Evolutionary conservation across 2,888 invertebrate genomes (phyloP).

Genomic region (Meteorus colon): DNA sequence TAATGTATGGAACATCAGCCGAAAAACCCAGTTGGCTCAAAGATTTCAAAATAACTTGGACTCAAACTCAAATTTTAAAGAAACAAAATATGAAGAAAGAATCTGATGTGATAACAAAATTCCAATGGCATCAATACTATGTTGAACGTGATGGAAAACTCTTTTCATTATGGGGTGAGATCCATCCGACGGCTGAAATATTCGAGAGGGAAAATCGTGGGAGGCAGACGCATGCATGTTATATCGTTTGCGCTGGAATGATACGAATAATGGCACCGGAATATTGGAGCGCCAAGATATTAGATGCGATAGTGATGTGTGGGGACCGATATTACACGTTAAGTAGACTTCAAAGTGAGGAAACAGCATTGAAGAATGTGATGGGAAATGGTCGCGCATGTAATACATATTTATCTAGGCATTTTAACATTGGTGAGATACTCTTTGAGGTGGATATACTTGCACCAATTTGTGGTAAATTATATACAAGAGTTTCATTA

Average conservation of each 20-base stretch:
- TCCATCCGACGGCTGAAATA: constrained; percentile 78
- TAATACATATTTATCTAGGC: constrained; percentile 52
- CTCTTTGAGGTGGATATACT: constrained; percentile 59
- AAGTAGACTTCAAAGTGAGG: constrained; percentile 55
- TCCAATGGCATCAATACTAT: constrained; percentile 80
- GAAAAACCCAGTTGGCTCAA: constrained; percentile 62
- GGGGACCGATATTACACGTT: constrained; percentile 64
- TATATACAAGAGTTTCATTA: constrained; percentile 55
- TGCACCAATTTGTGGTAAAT: constrained; percentile 56
- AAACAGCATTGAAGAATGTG: constrained; percentile 42
- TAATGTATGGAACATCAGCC: constrained; percentile 35
- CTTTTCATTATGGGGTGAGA: constrained; percentile 80
- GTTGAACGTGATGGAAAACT: constrained; percentile 81
- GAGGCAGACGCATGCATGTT: constrained; percentile 79
- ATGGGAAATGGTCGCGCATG: constrained; percentile 25
- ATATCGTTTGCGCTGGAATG: constrained; percentile 74
- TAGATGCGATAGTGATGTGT: constrained; percentile 65
- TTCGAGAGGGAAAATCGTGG: constrained; percentile 77
- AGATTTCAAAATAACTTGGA: constrained; percentile 58
- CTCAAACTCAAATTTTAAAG: constrained; percentile 43
- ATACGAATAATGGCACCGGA: constrained; percentile 65
- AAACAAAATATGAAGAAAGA: constrained; percentile 39
- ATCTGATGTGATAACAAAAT: constrained; percentile 40
- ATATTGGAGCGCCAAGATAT: constrained; percentile 62
- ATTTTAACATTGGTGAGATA: constrained; percentile 62